Base-by-base conservation (phyloP, 2,888 invertebrate genomes). In the Cataglyphis cursor region DNA sequence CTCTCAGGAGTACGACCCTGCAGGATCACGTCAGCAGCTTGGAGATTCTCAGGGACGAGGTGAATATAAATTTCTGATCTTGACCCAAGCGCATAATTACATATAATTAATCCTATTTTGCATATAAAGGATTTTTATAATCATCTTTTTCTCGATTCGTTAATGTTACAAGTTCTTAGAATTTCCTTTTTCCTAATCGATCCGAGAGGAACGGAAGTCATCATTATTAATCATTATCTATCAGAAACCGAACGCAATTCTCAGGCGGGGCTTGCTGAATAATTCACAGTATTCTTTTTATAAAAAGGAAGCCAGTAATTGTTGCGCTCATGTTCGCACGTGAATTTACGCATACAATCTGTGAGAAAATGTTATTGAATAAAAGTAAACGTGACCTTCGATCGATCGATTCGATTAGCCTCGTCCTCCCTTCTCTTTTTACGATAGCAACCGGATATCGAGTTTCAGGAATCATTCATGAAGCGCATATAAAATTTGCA, bases 1-100 rank as follows among this genome's bases (percentile, higher is more conserved):
- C 97, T 72, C 96, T 97, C 89, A 96, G 98, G 93, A 97, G 97
- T 94, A 97, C 97, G 81, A 97, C 97, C 91, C 96, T 98, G 86
- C 96, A 98, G 96, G 98, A 98, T 93, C 99, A 99, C 93, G 97
- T 98, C 87, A 97, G 97, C 93, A 98, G 98, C 93, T 96, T 99
- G 92, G 98, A 98, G 93, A 97, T 98, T 75, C 96, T 99, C 21
- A 96, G 98, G 94, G 97, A 98, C 91, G 99, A 99, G 96, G 96
- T 97, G 93, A 93, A 92, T 81, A 59, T 73, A 72, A 72, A 65
- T 57, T 66, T 83, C 38, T 66, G 12, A 66, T 66, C 66, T n/a
- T 10, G 51, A 65, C 51, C n/a, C 38, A 61, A 18, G 12, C 4
- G 8, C n/a, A 21, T 21, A 15, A 21, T 48, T 12, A 15, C 8